Percentiles rank a stretch among this genome's conserved stretches.
phyloP scores from a whole-genome alignment of 2,888 invertebrate genomes.

The Kryphioiulus occultus region DNA sequence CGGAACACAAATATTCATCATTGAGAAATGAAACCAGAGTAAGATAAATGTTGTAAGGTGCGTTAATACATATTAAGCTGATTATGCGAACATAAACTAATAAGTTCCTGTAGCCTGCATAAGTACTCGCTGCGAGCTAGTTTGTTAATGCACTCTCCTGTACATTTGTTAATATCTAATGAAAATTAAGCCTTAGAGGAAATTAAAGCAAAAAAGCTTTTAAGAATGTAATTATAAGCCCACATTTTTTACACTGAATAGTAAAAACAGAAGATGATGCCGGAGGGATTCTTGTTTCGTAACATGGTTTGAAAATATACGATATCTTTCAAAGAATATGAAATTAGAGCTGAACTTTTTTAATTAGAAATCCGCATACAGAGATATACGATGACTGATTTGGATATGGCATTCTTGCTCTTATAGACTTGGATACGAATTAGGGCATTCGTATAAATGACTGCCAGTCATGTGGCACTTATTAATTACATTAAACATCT shows the following conservation, averaged over 20 bases:
- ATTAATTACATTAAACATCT: neutral
- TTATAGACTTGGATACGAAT: neutral
- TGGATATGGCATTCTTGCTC: neutral
- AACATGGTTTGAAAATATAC: neutral
- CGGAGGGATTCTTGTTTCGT: neutral
- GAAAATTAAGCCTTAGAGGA: neutral
- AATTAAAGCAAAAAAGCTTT: neutral
- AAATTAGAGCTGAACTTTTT: neutral
- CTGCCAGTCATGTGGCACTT: neutral
- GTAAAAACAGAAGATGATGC: neutral
- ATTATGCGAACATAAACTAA: neutral
- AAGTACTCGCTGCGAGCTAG: neutral
- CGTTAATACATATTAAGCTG: neutral
- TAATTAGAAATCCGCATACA: neutral
- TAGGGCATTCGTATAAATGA: neutral
- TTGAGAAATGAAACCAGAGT: neutral
- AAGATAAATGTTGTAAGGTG: neutral
- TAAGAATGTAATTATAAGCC: neutral
- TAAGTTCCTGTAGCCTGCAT: neutral
- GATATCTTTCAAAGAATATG: neutral
- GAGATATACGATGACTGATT: neutral
- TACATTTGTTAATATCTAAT: neutral
- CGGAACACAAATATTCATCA: neutral
- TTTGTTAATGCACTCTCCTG: neutral
- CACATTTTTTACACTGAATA: neutral